Base-by-base conservation (phyloP, 2,888 invertebrate species). In the Drosophila fulvimacula region DNA sequence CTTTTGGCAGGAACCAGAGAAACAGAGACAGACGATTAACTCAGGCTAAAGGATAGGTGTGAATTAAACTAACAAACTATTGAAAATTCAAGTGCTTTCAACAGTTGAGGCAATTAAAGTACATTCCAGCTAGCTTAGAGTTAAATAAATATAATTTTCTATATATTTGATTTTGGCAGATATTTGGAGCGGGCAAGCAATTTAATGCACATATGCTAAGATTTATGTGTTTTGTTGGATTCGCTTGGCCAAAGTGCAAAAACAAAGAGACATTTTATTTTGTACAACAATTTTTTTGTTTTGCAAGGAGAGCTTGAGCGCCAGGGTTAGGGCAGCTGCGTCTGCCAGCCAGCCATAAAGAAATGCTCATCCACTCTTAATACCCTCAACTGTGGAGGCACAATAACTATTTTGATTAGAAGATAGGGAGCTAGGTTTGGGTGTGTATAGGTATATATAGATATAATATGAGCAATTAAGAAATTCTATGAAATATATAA, bases 251-350 rank as follows among this genome's bases (percentile, higher is more conserved):
- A 72, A 72, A 81, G 87, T 73, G 71, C 48, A 73, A 85, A 85
- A 87, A 85, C 85, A 85, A 87, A 82, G 83, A 81, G 79, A 85
- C 85, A 85, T 87, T 87, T 85, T 84, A 85, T 75, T 84, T 87
- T 77, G 76, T 81, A 75, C 57, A 77, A 73, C 64, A 76, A 63
- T 72, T 72, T 79, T 82, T 85, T 32, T 38, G 7, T 32, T 19
- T 21, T 38, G n/a, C n/a, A n/a, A n/a, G 21, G 2, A 66, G 41
- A 24, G 59, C 61, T 52, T 58, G 48, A 36, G 58, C 61, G 13
- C 15, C 11, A 24, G 30, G 17, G 51, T 21, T 48, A 38, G 51
- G 53, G 49, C 17, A 36, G n/a, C 44, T 69, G 60, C 62, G 72
- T 72, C 77, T 72, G 67, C 60, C 60, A 68, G 64, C 48, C 72